Evolutionary conservation across 2,888 invertebrate species (phyloP), one percentile per base, ranked within the genome.

Genomic region (Periphyllus acericola): DNA sequence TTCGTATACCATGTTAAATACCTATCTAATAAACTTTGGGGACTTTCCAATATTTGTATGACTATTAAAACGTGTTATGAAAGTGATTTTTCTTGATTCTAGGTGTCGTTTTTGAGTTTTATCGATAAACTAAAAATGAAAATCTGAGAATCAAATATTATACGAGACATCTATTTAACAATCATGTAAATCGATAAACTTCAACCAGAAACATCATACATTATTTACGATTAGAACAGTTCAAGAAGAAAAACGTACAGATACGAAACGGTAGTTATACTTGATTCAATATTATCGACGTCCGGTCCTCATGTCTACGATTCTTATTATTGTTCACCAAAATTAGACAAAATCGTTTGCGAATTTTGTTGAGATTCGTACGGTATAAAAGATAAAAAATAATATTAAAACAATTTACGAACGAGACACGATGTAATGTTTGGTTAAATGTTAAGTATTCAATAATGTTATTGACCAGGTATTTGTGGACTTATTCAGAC

Each of bases 361-460:
- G 11, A 6, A 46, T 21, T 11, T 19, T 8, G 21, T 29, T 21
- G 29, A 29, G n/a, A 72, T 8, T 52, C n/a, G 19, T 36, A 11
- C 19, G 36, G 21, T 68, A 29, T 25, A 40, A n/a, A 72, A 46
- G 14, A n/a, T 29, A 21, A 55, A 55, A 74, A 52, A 21, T 29
- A 3, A 21, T 8, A 32, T 52, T 32, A 14, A 36, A 5, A 66
- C 17, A 34, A 8, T 19, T 17, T 17, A n/a, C 21, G n/a, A 21
- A 83, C 74, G 60, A 75, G 21, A 74, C 55, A 60, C 60, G 21
- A 9, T 21, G 21, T 75, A 75, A 60, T 60, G 29, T 66, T 82
- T 71, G 40, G 68, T 82, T 71, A 82, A 46, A 72, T 74, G 75
- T 75, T 83, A 83, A 83, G 60, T 68, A 40, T 46, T 46, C 46